Conservation (phyloP, 30 jellyfish, hydroid and myxozoan species). For the Morbakka virulenta region DNA sequence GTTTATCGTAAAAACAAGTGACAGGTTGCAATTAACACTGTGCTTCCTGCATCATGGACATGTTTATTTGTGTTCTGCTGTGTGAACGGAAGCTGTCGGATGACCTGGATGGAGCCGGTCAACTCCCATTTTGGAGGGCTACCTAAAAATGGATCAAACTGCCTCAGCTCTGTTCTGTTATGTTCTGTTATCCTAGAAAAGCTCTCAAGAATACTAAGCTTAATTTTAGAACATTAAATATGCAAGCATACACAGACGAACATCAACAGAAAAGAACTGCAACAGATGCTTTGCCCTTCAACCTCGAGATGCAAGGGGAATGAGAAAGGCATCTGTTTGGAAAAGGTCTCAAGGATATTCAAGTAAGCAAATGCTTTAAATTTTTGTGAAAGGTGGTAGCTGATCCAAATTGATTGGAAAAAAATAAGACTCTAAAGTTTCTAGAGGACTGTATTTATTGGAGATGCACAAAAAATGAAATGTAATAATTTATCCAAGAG, state of each 20-base stretch:
- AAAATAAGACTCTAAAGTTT: no score
- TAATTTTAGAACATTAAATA: constrained; percentile 20
- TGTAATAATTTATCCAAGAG: no score
- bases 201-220: constrained; percentile 21
- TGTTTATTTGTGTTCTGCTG: no score
- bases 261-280: constrained; percentile 24
- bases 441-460: no score
- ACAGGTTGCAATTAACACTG: no score
- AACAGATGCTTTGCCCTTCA: constrained; percentile 22
- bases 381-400: no score
- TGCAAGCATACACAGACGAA: constrained; percentile 34
- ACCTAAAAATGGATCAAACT: constrained; percentile 26
- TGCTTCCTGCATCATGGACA: no score
- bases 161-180: constrained; percentile 20
- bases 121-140: constrained; percentile 26
- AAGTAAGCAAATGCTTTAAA: constrained; percentile 2
- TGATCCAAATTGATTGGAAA: no score
- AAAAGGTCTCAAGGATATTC: constrained; percentile 12
- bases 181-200: constrained; percentile 14
- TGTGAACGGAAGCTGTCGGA: no score
- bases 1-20: no score
- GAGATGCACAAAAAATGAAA: no score
- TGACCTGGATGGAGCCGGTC: constrained; percentile 34
- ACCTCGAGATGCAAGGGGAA: constrained; percentile 20
- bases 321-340: constrained; percentile 20